These are phyloP conservation scores for Kryptolebias ocellatus DNA, from an alignment of 2,797 vertebrate species.

Conservation along the genomic window DNA sequence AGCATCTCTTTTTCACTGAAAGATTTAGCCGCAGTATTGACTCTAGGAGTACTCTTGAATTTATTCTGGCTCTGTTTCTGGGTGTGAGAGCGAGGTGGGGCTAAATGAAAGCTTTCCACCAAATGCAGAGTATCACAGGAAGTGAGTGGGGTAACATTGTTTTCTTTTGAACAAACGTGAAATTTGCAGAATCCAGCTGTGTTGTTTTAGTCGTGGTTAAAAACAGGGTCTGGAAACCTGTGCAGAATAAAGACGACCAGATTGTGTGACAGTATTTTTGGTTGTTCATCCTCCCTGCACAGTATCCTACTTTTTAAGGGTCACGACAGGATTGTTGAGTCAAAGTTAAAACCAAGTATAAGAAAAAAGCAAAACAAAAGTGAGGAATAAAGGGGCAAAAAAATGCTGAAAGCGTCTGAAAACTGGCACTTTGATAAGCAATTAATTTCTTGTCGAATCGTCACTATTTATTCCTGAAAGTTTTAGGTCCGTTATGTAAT, in stretches of 20 bases:
- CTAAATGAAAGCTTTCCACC: slow-evolving; percentile 8
- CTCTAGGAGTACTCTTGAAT: slow-evolving; percentile 37
- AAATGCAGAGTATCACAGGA: slow-evolving; percentile 29
- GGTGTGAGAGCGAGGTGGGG: slow-evolving; percentile 21
- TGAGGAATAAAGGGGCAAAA: no score
- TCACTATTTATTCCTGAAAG: slow-evolving; percentile 25
- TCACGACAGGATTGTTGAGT: neutral
- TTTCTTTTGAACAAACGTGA: slow-evolving; percentile 18
- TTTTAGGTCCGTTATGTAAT: slow-evolving; percentile 22
- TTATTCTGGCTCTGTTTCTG: slow-evolving; percentile 32
- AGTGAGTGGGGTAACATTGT: slow-evolving; percentile 36
- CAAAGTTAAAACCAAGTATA: neutral
- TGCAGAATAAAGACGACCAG: no score
- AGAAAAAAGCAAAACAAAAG: neutral
- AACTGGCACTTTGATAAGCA: slow-evolving; percentile 37
- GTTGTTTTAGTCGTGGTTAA: no score
- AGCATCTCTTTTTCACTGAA: neutral
- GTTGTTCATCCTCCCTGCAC: neutral
- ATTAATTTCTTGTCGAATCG: slow-evolving; percentile 59
- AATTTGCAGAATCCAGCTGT: slow-evolving; percentile 11
- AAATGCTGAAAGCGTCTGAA: slow-evolving; percentile 8
- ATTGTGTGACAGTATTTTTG: no score
- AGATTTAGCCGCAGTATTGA: slow-evolving; percentile 21
- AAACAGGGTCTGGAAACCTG: no score
- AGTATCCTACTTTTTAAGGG: no score